Evolutionary conservation across 2,888 invertebrate species (phyloP).

Genomic region (Suillia variegata): DNA sequence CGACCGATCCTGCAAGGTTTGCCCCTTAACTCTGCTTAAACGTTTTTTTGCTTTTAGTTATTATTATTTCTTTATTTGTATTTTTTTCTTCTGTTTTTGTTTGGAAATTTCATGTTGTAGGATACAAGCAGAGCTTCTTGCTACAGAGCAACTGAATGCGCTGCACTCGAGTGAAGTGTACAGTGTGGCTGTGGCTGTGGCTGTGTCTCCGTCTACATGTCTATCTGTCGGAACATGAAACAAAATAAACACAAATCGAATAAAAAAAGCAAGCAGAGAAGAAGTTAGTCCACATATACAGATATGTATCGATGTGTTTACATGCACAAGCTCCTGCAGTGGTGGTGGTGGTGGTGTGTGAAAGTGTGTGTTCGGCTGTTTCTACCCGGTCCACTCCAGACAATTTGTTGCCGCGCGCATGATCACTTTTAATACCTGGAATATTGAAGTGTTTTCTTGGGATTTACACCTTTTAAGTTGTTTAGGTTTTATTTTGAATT

Average conservation of each 20-base stretch:
- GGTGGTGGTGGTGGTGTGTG: not conserved
- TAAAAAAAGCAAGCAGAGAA: not conserved
- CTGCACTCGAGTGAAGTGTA: no score
- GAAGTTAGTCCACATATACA: not conserved
- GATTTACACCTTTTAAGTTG: slow-evolving; percentile 40
- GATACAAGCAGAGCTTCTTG: no score
- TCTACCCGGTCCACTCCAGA: slow-evolving; percentile 31
- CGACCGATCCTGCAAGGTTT: no score
- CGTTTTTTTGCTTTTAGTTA: no score
- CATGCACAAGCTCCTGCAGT: not conserved
- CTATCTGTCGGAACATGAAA: not conserved
- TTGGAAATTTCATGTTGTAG: no score
- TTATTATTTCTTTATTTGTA: no score
- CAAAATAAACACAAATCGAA: not conserved
- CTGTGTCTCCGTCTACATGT: not conserved
- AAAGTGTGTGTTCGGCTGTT: slow-evolving; percentile 9
- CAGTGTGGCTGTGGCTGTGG: no score
- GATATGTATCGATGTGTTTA: not conserved
- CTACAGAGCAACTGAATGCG: no score
- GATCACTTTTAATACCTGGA: slow-evolving; percentile 51
- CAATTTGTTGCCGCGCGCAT: slow-evolving; percentile 44
- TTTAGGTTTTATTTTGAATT: slow-evolving; percentile 4
- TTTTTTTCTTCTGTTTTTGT: no score
- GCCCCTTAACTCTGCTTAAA: no score
- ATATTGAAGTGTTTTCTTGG: slow-evolving; percentile 58